Base-by-base conservation (phyloP, 2,888 invertebrate species). In the Polymixis lichenea region DNA sequence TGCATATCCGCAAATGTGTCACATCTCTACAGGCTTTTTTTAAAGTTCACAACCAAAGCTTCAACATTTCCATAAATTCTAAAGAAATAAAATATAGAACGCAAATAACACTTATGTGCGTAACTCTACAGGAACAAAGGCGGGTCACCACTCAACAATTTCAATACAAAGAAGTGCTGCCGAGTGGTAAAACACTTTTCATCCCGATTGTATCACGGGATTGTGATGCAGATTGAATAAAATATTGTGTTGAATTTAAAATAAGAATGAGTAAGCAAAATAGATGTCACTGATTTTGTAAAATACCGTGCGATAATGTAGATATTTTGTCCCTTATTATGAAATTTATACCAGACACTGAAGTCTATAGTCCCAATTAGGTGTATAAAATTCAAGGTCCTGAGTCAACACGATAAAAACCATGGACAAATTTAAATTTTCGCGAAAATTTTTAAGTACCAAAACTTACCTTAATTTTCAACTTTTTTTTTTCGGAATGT, bases 121-220 rank as follows among this genome's bases (percentile, higher is more conserved):
- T 60, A 78, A 64, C 69, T 76, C 64, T 83, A 72, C 53, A 32
- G 25, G 55, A 67, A 83, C 66, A 83, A 82, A 82, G 64, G 56
- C 49, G 28, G 62, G 70, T 62, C 72, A 75, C 81, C 71, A 71
- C 68, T 82, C 78, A 56, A 71, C 68, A 58, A 70, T 82, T 74
- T 56, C 58, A 71, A 73, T 75, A 70, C 80, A 80, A 83, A 83
- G 75, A 76, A 81, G 32, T 67, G 46, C 53, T 71, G 71, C 13
- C 25, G 53, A 76, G 69, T 68, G 80, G 72, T 74, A 49, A 74
- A 84, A 67, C 68, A 75, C 81, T 84, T 75, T 75, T 80, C n/a
- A 58, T 68, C 55, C 22, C 71, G 80, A 84, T 75, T 84, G 75
- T 80, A 71, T 46, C 46, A 49, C 6, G 62, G 71, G 22, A 71